phyloP scores from a whole-genome alignment of 1,140 invertebrate genomes.

The Tetramorium simillimum region DNA sequence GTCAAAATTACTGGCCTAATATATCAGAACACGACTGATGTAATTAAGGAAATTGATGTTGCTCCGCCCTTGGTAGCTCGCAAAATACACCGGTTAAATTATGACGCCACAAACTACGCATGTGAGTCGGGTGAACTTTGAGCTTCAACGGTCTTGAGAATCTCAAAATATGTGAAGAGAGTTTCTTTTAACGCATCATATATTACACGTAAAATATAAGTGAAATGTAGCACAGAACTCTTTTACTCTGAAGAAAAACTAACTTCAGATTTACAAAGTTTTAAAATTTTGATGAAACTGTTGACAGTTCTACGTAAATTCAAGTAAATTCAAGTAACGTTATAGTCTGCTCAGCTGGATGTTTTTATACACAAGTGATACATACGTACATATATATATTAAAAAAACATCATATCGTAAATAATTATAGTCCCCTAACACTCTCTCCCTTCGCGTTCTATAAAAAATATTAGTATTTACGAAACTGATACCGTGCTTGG shows the following conservation, averaged over 20 bases:
- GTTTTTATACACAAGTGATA: not conserved
- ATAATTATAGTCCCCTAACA: not conserved
- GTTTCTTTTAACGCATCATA: not conserved
- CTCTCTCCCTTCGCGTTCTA: no score
- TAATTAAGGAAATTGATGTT: slow-evolving; percentile 61
- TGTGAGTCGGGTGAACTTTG: slow-evolving; percentile 36
- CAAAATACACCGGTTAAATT: slow-evolving; percentile 50
- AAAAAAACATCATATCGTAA: not conserved
- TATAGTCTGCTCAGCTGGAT: not conserved
- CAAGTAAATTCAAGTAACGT: not conserved
- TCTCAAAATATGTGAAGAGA: not conserved
- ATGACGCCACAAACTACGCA: slow-evolving; percentile 33
- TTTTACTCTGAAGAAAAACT: not conserved
- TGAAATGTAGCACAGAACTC: not conserved
- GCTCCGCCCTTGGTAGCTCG: slow-evolving; percentile 9
- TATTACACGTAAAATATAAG: not conserved
- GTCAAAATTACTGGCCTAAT: slow-evolving; percentile 54
- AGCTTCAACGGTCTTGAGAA: slow-evolving; percentile 1
- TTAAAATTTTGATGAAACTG: not conserved
- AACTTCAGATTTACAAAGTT: not conserved
- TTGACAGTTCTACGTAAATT: not conserved
- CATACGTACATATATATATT: no score
- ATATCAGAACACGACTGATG: slow-evolving; percentile 55
- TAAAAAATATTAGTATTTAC: not conserved
- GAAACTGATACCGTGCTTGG: not conserved